These are phyloP conservation scores for Lasiurus borealis DNA, from an alignment of 2,113 vertebrate species.

Conservation along the genomic window DNA sequence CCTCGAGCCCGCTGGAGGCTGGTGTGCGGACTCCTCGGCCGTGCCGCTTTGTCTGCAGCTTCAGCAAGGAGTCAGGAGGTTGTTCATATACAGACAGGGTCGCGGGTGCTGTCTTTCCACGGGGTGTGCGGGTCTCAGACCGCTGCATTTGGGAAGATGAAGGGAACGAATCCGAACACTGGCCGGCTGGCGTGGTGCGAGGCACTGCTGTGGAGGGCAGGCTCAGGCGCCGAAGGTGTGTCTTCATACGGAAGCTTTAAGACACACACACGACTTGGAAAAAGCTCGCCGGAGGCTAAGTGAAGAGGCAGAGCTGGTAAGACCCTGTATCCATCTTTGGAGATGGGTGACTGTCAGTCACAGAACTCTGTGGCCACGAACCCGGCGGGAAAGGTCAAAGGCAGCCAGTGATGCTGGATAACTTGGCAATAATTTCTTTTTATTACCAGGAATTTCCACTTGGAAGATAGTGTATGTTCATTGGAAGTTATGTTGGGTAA, in stretches of 20 bases:
- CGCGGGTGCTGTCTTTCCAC: neutral
- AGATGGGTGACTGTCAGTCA: neutral
- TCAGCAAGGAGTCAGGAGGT: neutral
- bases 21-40: neutral
- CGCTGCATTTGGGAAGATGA: constrained; percentile 33
- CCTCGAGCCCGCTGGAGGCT: no score
- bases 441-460: constrained; percentile 5
- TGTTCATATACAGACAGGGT: neutral
- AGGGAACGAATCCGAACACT: neutral
- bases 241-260: neutral
- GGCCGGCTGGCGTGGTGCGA: neutral
- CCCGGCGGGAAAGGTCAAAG: neutral
- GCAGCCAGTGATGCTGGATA: neutral
- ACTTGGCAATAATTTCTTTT: neutral
- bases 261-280: neutral
- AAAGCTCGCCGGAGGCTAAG: neutral
- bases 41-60: neutral
- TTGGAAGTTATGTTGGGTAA: neutral
- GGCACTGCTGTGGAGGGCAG: constrained; percentile 3
- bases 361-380: neutral
- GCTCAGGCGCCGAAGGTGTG: neutral
- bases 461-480: neutral
- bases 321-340: neutral
- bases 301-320: neutral
- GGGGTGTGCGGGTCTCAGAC: neutral